phyloP scores from a whole-genome alignment of 53 echinoderm and acorn worm species.

The Mesocentrotus franciscanus region DNA sequence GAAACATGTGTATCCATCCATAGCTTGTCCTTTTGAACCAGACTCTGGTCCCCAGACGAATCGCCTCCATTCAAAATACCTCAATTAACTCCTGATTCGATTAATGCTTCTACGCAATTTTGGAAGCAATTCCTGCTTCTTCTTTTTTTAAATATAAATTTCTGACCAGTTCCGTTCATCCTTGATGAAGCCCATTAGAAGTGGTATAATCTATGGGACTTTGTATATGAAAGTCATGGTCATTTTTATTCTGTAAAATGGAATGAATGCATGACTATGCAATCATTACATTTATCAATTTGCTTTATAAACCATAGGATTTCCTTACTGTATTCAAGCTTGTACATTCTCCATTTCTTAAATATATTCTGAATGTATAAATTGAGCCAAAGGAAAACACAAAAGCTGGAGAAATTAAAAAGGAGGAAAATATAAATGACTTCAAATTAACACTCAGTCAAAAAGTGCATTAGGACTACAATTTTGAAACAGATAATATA shows the following conservation, averaged over 20 bases:
- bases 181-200: background rate
- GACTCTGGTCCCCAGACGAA: background rate
- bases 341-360: background rate
- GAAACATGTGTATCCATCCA: constrained; percentile 39
- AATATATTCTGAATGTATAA: background rate
- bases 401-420: background rate
- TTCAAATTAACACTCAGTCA: background rate
- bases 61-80: constrained; percentile 48
- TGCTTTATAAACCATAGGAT: background rate
- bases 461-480: background rate
- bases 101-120: constrained; percentile 50
- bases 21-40: constrained; percentile 50
- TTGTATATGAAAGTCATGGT: background rate
- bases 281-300: background rate
- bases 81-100: constrained; percentile 49
- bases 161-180: background rate
- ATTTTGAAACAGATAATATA: background rate
- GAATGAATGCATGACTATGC: background rate
- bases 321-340: background rate
- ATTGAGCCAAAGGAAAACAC: background rate
- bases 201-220: background rate
- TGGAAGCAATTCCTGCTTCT: background rate
- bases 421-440: background rate
- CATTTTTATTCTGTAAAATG: background rate
- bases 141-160: background rate